Conservation (phyloP, 2,113 vertebrate species). For the Scortum barcoo region DNA sequence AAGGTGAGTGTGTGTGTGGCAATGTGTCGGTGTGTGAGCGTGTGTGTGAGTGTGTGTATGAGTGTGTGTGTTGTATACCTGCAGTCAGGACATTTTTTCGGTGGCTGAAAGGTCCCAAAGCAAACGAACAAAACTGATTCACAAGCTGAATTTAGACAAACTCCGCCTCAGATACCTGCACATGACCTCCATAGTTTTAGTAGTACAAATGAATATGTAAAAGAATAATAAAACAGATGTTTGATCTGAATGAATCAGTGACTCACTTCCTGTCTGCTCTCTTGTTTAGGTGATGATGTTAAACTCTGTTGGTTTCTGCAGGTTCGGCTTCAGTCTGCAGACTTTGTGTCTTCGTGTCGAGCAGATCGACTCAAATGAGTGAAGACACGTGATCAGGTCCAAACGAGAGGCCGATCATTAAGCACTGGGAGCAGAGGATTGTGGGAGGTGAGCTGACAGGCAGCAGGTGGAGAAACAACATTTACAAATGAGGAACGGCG, state of each 20-base stretch:
- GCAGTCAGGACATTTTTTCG: neutral
- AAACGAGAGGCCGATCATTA: constrained; percentile 5
- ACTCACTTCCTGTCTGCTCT: too few relatives aligned
- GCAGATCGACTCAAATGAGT: neutral
- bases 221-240: too few relatives aligned
- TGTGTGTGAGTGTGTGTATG: neutral
- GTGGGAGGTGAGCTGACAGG: constrained; percentile 24
- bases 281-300: too few relatives aligned
- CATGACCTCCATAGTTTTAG: too few relatives aligned
- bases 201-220: too few relatives aligned
- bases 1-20: constrained; percentile 20
- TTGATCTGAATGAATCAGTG: too few relatives aligned
- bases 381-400: neutral
- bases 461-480: constrained; percentile 22
- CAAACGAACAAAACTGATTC: neutral
- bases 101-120: neutral
- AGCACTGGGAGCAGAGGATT: constrained; percentile 8
- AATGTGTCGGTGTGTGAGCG: neutral
- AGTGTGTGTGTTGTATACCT: neutral
- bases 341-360: neutral
- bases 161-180: too few relatives aligned
- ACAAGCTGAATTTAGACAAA: neutral
- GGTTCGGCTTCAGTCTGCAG: too few relatives aligned
- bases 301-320: too few relatives aligned
- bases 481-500: constrained; percentile 27